phyloP scores from a whole-genome alignment of 2,797 vertebrate species.

The Ctenochaetus hawaiiensis region DNA sequence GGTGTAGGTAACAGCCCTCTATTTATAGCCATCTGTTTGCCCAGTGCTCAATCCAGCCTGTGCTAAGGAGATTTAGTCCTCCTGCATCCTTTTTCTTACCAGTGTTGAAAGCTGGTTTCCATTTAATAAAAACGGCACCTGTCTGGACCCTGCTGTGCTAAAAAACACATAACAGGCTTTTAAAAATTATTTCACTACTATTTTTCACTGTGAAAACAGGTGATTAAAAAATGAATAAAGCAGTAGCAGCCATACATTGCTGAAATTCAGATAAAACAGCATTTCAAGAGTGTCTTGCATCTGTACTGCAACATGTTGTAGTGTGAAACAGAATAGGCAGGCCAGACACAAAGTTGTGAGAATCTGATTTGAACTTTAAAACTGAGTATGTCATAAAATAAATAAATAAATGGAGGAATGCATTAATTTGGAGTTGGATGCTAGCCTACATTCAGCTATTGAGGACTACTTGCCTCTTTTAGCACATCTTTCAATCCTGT shows the following conservation, averaged over 20 bases:
- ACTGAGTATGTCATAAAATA: no score
- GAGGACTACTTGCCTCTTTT: no score
- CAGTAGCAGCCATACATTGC: not conserved
- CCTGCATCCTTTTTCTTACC: slow-evolving; percentile 26
- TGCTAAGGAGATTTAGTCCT: slow-evolving; percentile 68
- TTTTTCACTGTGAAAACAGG: not conserved
- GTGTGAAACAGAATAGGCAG: no score
- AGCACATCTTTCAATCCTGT: no score
- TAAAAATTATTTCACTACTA: not conserved
- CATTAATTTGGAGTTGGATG: no score
- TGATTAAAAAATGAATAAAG: not conserved
- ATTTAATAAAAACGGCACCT: slow-evolving; percentile 64
- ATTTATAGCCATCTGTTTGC: slow-evolving; percentile 71
- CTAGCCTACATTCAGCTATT: no score
- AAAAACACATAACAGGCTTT: not conserved
- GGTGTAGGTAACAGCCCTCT: slow-evolving; percentile 56
- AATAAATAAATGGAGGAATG: no score
- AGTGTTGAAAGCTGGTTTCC: slow-evolving; percentile 59
- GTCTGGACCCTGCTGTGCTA: not conserved
- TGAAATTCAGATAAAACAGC: not conserved
- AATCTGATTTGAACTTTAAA: no score
- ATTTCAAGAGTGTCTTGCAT: no score
- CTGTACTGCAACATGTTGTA: no score
- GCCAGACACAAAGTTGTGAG: no score
- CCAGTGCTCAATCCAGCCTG: slow-evolving; percentile 40